Conservation (phyloP, 2,797 vertebrate genomes). For the Coracias cyanogaster region DNA sequence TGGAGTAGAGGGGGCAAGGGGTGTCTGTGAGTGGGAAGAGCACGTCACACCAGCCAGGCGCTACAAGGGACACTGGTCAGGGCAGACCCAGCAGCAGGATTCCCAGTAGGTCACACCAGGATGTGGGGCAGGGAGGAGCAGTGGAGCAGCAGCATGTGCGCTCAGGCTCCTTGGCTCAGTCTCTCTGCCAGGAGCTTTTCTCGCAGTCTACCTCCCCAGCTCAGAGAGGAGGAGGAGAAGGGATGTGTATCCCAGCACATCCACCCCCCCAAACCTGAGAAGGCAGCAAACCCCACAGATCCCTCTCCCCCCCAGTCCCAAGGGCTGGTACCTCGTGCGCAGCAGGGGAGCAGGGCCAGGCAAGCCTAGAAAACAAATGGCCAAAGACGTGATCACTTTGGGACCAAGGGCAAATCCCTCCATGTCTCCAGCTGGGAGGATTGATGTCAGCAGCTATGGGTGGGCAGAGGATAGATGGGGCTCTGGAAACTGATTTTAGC, state of each 20-base stretch:
- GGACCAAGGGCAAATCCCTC: background rate
- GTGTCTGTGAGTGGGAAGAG: background rate
- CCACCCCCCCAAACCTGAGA: background rate
- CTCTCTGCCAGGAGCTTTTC: background rate
- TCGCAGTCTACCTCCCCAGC: too few species aligned
- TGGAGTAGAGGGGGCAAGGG: background rate
- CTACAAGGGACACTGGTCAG: background rate
- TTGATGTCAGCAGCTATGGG: background rate
- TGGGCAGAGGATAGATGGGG: too few species aligned
- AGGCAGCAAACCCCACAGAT: background rate
- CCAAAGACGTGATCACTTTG: background rate
- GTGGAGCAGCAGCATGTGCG: background rate
- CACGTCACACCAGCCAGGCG: background rate
- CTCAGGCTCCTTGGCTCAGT: background rate
- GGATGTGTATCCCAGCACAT: background rate
- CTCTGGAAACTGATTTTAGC: background rate
- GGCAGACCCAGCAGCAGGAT: background rate
- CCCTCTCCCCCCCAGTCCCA: background rate
- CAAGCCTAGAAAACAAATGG: conserved; percentile 83
- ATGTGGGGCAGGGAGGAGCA: background rate
- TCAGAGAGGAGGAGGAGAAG: background rate
- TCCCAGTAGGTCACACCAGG: background rate
- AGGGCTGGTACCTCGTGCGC: conserved; percentile 83
- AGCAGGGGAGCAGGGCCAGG: conserved; percentile 92
- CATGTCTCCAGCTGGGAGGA: background rate